Evolutionary conservation across 2,113 vertebrate genomes (phyloP).

Genomic region (Lepisosteus osseus): DNA sequence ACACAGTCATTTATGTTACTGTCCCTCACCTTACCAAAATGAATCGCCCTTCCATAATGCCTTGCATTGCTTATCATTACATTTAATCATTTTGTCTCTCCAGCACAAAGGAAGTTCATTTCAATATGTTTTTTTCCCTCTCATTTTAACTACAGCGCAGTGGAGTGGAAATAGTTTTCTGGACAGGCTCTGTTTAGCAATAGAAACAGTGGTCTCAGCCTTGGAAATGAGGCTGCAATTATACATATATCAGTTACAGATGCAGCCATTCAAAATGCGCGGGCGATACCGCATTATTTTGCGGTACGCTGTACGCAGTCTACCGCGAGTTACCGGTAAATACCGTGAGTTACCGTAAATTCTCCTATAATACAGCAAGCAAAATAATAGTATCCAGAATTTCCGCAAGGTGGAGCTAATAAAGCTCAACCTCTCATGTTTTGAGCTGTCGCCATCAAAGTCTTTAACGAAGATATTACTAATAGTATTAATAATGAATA

Average conservation of each 20-base stretch:
- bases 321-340: too few species aligned
- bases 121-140: background rate
- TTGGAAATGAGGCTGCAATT: conserved; percentile 14
- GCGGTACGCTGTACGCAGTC: too few species aligned
- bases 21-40: background rate
- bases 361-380: too few species aligned
- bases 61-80: background rate
- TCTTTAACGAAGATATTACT: too few species aligned
- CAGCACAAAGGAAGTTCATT: conserved; percentile 18
- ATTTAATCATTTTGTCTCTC: conserved; percentile 7
- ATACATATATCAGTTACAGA: conserved; percentile 15
- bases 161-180: conserved; percentile 5
- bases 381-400: too few species aligned
- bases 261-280: too few species aligned
- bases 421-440: too few species aligned
- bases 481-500: too few species aligned
- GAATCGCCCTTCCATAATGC: background rate
- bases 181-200: background rate
- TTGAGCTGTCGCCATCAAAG: too few species aligned
- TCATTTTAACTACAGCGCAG: background rate
- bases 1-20: background rate
- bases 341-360: too few species aligned
- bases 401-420: too few species aligned
- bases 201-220: background rate
- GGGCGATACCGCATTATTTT: too few species aligned